Conservation (phyloP, 2,113 vertebrate species). For the Numenius arquata region DNA sequence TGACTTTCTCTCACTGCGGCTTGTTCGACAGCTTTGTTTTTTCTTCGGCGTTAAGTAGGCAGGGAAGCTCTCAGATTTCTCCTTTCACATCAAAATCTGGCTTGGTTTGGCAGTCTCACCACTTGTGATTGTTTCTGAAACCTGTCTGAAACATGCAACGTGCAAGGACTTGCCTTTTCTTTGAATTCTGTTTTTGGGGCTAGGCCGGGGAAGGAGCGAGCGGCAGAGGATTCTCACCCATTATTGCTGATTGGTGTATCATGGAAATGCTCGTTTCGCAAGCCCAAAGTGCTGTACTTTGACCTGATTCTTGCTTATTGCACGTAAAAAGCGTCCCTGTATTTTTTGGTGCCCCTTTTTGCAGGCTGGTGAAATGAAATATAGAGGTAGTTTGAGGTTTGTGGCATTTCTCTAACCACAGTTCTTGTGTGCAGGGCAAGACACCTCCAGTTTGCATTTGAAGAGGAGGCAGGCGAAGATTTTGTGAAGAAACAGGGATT, state of each 20-base stretch:
- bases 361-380: background rate
- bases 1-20: conserved; percentile 5
- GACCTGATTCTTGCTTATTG: conserved; percentile 30
- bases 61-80: conserved; percentile 10
- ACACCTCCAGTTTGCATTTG: background rate
- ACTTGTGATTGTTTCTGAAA: conserved; percentile 38
- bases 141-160: background rate
- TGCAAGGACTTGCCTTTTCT: conserved; percentile 54
- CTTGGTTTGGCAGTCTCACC: conserved; percentile 41
- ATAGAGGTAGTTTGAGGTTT: background rate
- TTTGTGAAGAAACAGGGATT: background rate
- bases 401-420: background rate
- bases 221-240: conserved; percentile 17
- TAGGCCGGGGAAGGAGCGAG: conserved; percentile 13
- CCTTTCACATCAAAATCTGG: conserved; percentile 54
- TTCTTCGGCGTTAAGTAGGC: background rate
- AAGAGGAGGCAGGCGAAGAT: background rate
- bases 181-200: background rate
- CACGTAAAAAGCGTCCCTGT: background rate
- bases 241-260: conserved; percentile 7
- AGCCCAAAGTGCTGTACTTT: conserved; percentile 37
- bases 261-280: conserved; percentile 36
- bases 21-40: background rate
- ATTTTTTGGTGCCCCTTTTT: background rate
- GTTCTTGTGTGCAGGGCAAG: background rate